Conservation (phyloP, 2,113 vertebrate species). For the Crotalus viridis region DNA sequence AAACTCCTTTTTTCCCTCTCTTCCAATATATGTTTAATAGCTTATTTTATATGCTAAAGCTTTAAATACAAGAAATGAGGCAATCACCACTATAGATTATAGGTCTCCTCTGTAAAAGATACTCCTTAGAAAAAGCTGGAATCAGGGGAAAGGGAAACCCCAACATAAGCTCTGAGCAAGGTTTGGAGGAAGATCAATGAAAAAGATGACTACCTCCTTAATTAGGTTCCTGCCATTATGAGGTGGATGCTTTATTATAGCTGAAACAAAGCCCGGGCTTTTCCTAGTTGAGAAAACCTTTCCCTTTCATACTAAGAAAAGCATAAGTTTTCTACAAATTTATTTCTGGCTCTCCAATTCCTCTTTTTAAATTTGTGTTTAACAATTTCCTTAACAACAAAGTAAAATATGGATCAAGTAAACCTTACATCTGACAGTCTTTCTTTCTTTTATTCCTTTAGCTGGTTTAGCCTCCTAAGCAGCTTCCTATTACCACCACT, state of each 20-base stretch:
- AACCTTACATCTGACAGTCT: background rate
- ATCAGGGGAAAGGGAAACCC: background rate
- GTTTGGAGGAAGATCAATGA: constrained; percentile 47
- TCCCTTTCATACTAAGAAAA: constrained; percentile 12
- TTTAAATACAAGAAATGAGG: background rate
- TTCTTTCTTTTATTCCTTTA: background rate
- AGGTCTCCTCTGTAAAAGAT: constrained; percentile 22
- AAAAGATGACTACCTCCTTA: constrained; percentile 50
- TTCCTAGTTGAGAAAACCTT: constrained; percentile 26
- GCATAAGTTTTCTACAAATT: constrained; percentile 40
- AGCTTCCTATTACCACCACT: constrained; percentile 73
- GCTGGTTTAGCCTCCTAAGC: constrained; percentile 62
- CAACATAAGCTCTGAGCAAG: background rate
- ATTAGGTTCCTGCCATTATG: constrained; percentile 55
- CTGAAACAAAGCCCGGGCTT: constrained; percentile 66
- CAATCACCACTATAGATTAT: background rate
- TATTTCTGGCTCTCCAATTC: constrained; percentile 13
- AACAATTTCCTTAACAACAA: constrained; percentile 3
- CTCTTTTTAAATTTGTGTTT: constrained; percentile 34
- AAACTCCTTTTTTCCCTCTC: constrained; percentile 37
- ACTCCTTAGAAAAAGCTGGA: background rate
- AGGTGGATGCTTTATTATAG: constrained; percentile 66
- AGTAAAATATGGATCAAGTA: background rate
- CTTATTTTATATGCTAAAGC: constrained; percentile 47
- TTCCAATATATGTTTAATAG: constrained; percentile 52